phyloP scores from a whole-genome alignment of 2,888 invertebrate genomes.

The Parapristionchus giblindavisi region DNA sequence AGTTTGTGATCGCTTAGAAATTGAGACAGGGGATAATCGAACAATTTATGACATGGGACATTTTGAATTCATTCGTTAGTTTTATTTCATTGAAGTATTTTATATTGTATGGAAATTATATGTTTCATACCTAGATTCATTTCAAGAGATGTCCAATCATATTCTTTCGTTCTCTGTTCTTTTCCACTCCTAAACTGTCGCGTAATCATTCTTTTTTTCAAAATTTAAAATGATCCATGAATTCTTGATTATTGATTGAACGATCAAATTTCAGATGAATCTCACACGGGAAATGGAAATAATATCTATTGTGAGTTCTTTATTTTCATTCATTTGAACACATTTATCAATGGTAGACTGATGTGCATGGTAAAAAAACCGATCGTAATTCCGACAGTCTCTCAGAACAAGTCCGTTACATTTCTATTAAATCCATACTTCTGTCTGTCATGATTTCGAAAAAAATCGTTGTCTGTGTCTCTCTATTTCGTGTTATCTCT shows the following conservation, averaged over 20 bases:
- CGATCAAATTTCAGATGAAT: slow-evolving; percentile 22
- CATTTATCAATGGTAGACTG: no score
- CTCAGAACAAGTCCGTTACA: background rate
- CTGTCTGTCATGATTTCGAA: background rate
- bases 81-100: no score
- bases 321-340: background rate
- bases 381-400: background rate
- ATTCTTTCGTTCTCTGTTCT: no score
- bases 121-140: no score
- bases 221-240: no score
- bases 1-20: slow-evolving; percentile 32
- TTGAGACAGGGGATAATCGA: slow-evolving; percentile 23
- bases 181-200: no score
- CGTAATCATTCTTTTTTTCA: no score
- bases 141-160: no score
- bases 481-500: background rate
- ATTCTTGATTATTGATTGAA: no score
- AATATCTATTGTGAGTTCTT: slow-evolving; percentile 25
- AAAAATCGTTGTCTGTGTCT: background rate
- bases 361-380: no score
- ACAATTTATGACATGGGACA: slow-evolving; percentile 27
- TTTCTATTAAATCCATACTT: background rate
- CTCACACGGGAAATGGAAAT: background rate
- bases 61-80: slow-evolving; percentile 2
- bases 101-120: no score